phyloP scores from a whole-genome alignment of 2,888 invertebrate species.

The Chorisops tibialis region DNA sequence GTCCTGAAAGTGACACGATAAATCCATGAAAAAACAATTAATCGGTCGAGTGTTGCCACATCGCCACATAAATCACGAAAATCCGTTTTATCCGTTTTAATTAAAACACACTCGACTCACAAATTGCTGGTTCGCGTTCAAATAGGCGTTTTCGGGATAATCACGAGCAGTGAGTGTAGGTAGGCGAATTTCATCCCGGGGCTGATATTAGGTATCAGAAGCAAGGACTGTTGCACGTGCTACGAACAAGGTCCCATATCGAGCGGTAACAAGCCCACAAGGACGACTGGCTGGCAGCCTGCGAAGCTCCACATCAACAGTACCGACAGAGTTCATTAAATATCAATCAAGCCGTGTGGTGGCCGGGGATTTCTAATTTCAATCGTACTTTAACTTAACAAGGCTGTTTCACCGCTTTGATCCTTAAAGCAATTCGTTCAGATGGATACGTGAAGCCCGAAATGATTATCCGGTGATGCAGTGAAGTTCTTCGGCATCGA shows the following conservation, averaged over 20 bases:
- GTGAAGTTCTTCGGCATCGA: too few species aligned
- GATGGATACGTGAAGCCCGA: too few species aligned
- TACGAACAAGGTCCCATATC: too few species aligned
- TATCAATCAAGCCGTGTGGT: conserved; percentile 2
- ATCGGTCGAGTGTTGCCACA: conserved; percentile 18
- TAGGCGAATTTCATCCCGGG: too few species aligned
- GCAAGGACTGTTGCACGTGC: too few species aligned
- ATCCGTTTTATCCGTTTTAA: conserved; percentile 25
- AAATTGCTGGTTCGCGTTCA: conserved; percentile 3
- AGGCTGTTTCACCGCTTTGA: background rate
- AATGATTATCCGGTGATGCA: too few species aligned
- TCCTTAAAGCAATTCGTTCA: background rate
- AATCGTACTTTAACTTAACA: background rate
- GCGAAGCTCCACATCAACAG: too few species aligned
- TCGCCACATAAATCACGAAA: conserved; percentile 18
- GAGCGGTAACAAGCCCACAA: too few species aligned
- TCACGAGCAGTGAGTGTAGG: too few species aligned
- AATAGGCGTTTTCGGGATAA: too few species aligned
- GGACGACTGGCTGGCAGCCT: too few species aligned
- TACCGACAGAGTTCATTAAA: conserved; percentile 6
- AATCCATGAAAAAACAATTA: conserved; percentile 21
- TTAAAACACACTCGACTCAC: conserved; percentile 24
- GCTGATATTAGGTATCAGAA: too few species aligned
- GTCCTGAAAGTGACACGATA: conserved; percentile 1
- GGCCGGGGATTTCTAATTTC: background rate